phyloP scores from a whole-genome alignment of 2,888 invertebrate genomes.

The Drosophila peninsularis region DNA sequence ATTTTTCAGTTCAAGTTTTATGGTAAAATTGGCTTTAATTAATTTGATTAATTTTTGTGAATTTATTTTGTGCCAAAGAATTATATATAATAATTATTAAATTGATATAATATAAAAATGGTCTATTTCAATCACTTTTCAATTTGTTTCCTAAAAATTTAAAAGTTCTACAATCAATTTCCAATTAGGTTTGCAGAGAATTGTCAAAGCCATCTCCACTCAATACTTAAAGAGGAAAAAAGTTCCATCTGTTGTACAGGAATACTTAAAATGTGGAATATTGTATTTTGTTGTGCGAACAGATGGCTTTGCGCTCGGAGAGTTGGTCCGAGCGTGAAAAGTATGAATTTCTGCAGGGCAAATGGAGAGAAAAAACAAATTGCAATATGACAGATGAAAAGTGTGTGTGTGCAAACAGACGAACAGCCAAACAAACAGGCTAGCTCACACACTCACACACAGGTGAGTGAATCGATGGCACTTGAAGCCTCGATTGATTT shows the following conservation, averaged over 20 bases:
- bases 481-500: constrained; percentile 67
- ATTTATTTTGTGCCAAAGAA: not conserved
- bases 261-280: constrained; percentile 10
- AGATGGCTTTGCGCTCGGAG: constrained; percentile 22
- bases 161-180: not conserved
- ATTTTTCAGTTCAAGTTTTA: not conserved
- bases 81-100: not conserved
- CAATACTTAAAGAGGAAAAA: not conserved
- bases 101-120: not conserved
- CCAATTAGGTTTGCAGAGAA: not conserved
- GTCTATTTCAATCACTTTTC: not conserved
- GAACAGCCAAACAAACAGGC: not conserved
- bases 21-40: not conserved
- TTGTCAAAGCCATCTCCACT: not conserved
- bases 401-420: not conserved
- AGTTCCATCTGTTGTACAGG: not conserved
- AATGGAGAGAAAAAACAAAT: constrained; percentile 19
- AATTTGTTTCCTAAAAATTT: not conserved
- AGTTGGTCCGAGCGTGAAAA: constrained; percentile 11
- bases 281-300: constrained; percentile 33
- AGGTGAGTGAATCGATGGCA: constrained; percentile 34
- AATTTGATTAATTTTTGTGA: not conserved
- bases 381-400: constrained; percentile 33
- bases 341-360: constrained; percentile 4
- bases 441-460: not conserved